Base-by-base conservation (phyloP, 2,888 invertebrate genomes). In the Eristalis pertinax region DNA sequence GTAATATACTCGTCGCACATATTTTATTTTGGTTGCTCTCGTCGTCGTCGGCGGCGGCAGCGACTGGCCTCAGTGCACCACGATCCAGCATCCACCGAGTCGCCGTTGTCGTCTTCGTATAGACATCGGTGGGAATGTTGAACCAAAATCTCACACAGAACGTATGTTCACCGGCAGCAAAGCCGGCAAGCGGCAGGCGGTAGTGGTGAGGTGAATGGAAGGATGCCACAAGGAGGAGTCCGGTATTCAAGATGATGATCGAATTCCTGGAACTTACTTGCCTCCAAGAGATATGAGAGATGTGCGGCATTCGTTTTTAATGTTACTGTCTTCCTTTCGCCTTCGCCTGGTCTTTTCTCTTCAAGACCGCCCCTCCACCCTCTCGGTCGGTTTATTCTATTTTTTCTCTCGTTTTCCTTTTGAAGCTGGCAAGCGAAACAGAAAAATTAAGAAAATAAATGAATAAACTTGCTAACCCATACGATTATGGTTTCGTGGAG, bases 191-290 rank as follows among this genome's bases (percentile, higher is more conserved):
- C 26, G 11, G 68, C 4, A 50, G 13, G 68, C 32, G 29, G 29
- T 63, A 63, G 26, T n/a, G 35, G 56, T 62, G 62, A 63, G 43
- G 41, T 24, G 22, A 24, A 32, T 11, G 19, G 69, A 62, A 64
- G 63, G 50, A 35, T 65, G 73, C 63, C 22, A 72, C 22, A 72
- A 72, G 50, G 10, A 35, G 63, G 72, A 73, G 26, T 65, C 75
- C 84, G 65, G 83, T 68, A 80, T 79, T 84, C 84, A 85, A 79
- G 88, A 85, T 86, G 90, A 90, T 90, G 90, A 91, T 91, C 90
- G 90, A 90, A 91, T 91, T 91, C 91, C 89, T 89, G 90, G 91
- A 91, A 91, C 89, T 90, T 87, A 89, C 89, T 89, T 90, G 88
- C 87, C 87, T 87, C 84, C 72, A 87, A 87, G 84, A 87, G 87